Evolutionary conservation across 2,113 vertebrate genomes (phyloP).

Genomic region (Alces alces): DNA sequence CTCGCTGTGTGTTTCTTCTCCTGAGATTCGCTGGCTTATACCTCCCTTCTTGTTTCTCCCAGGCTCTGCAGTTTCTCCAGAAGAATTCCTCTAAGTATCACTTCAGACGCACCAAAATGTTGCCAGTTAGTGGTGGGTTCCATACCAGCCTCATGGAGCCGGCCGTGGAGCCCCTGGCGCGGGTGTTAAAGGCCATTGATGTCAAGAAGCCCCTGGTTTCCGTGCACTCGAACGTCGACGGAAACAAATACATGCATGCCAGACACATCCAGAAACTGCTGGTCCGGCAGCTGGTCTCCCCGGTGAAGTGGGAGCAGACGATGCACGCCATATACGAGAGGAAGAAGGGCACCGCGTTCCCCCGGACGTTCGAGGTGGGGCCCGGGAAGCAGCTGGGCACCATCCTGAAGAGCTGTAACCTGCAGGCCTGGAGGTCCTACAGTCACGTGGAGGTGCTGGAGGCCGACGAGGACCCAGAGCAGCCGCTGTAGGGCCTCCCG

Average conservation of each 20-base stretch:
- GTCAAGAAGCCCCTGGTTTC: constrained; percentile 86
- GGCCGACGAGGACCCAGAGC: neutral
- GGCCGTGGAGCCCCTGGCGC: constrained; percentile 82
- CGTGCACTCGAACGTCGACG: constrained; percentile 91
- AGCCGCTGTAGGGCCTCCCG: rapidly evolving
- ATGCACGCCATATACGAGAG: constrained; percentile 91
- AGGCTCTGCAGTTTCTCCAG: constrained; percentile 94
- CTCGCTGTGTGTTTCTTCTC: neutral
- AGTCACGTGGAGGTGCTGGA: constrained; percentile 79
- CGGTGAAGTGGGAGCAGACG: constrained; percentile 95
- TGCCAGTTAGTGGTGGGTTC: constrained; percentile 94
- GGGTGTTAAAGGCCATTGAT: constrained; percentile 82
- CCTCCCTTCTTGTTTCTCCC: neutral
- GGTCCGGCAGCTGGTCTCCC: constrained; percentile 89
- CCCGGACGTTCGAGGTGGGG: constrained; percentile 90
- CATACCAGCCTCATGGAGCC: constrained; percentile 92
- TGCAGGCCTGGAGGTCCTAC: constrained; percentile 89
- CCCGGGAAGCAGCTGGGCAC: constrained; percentile 91
- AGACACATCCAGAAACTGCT: constrained; percentile 84
- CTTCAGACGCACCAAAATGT: constrained; percentile 82
- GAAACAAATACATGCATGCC: constrained; percentile 85
- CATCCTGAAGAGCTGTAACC: constrained; percentile 89
- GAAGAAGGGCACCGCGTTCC: constrained; percentile 85
- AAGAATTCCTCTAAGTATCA: constrained; percentile 83
- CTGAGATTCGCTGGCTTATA: rapidly evolving